Percentiles rank a stretch among this genome's conserved stretches.
Evolutionary conservation across 2,888 invertebrate genomes (phyloP).

Genomic region (Metellina segmentata): DNA sequence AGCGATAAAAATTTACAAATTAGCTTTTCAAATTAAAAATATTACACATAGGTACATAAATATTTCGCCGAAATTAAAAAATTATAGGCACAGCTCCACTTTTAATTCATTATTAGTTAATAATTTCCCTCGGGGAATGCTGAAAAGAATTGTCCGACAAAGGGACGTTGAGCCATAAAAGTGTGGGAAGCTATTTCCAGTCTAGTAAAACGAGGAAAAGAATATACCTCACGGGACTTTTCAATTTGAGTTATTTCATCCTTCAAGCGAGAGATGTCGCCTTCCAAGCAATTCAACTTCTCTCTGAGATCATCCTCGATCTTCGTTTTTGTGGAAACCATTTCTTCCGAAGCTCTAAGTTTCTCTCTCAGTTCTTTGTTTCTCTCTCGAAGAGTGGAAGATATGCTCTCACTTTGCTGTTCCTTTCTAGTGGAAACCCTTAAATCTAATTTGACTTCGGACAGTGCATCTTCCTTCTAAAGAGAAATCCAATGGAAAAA

Average conservation of each 20-base stretch:
- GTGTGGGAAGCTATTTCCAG: background rate
- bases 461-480: slow-evolving; percentile 84
- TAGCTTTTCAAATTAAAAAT: background rate
- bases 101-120: background rate
- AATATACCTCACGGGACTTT: slow-evolving; percentile 62
- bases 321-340: slow-evolving; percentile 27
- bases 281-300: slow-evolving; percentile 70
- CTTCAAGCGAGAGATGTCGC: slow-evolving; percentile 77
- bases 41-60: background rate
- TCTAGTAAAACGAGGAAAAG: no score
- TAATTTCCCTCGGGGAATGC: background rate
- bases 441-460: slow-evolving; percentile 85
- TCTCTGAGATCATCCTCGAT: slow-evolving; percentile 46
- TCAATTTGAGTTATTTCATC: slow-evolving; percentile 72
- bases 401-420: slow-evolving; percentile 83
- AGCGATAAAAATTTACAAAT: no score
- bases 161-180: background rate
- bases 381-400: slow-evolving; percentile 61
- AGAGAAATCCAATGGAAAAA: background rate
- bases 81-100: background rate
- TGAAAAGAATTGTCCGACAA: background rate
- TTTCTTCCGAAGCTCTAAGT: slow-evolving; percentile 47
- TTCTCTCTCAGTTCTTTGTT: slow-evolving; percentile 71
- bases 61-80: background rate
- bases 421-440: slow-evolving; percentile 85